A percentile compares a stretch with the other conserved stretches of the same genome.
Conservation (phyloP, 1,140 invertebrate species). For the Thaumetopoea pityocampa region DNA sequence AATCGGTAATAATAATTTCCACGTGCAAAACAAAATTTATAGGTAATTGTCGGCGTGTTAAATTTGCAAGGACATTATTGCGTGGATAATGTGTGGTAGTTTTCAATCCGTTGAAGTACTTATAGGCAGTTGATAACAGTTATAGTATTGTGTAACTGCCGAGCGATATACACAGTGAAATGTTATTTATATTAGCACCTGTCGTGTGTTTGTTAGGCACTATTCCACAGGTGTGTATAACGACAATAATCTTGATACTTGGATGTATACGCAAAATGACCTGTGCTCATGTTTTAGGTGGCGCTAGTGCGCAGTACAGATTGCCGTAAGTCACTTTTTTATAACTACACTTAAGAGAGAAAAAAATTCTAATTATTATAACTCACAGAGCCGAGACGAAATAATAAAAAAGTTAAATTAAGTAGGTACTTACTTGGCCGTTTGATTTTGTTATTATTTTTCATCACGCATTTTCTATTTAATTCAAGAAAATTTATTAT, state of each 20-base stretch:
- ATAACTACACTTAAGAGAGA: no score
- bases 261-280: slow-evolving; percentile 6
- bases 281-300: slow-evolving; percentile 31
- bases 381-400: no score
- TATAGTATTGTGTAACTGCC: slow-evolving; percentile 28
- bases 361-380: slow-evolving; percentile 5
- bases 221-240: slow-evolving; percentile 9
- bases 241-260: slow-evolving; percentile 3
- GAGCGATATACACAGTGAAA: slow-evolving; percentile 17
- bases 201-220: slow-evolving; percentile 8
- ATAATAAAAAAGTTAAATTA: no score
- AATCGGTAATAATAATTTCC: slow-evolving; percentile 10
- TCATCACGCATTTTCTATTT: no score
- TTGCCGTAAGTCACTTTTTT: slow-evolving; percentile 31
- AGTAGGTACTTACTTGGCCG: no score
- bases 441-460: no score
- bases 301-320: slow-evolving; percentile 17
- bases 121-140: slow-evolving; percentile 44
- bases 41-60: slow-evolving; percentile 25
- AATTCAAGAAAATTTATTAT: no score
- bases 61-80: slow-evolving; percentile 49
- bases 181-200: slow-evolving; percentile 11
- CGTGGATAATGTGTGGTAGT: slow-evolving; percentile 57
- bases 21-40: slow-evolving; percentile 22
- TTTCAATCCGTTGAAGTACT: slow-evolving; percentile 36